Evolutionary conservation across 2,888 invertebrate species (phyloP).

Genomic region (Pharmacophagus antenor): DNA sequence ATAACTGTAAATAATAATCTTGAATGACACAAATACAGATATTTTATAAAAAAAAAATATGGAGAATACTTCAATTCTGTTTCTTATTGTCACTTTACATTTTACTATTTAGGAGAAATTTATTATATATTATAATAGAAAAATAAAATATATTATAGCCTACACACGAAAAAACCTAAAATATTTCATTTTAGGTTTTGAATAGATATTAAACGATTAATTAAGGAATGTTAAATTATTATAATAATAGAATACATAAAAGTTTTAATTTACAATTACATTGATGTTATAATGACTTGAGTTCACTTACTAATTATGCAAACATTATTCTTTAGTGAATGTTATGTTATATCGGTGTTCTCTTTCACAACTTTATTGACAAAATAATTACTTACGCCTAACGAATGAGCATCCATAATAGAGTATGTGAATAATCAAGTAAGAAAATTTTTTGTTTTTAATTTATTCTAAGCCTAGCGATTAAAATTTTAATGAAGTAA

Average conservation of each 20-base stretch:
- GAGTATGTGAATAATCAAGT: neutral
- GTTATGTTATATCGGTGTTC: neutral
- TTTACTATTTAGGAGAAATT: too few species aligned
- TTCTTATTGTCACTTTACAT: too few species aligned
- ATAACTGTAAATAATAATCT: too few species aligned
- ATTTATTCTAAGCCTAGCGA: slow-evolving; percentile 1
- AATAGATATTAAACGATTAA: neutral
- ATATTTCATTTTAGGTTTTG: neutral
- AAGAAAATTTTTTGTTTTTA: neutral
- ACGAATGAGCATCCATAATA: too few species aligned
- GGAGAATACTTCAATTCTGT: too few species aligned
- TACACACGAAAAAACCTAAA: too few species aligned
- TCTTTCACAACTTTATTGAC: neutral
- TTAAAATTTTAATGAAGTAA: slow-evolving; percentile 13
- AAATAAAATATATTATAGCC: too few species aligned
- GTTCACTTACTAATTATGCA: too few species aligned
- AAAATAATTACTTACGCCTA: neutral
- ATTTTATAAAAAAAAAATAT: too few species aligned
- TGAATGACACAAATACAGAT: too few species aligned
- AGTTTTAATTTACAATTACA: neutral
- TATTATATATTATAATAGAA: too few species aligned
- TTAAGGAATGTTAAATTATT: neutral
- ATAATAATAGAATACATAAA: neutral
- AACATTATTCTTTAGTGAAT: neutral
- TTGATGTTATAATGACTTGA: too few species aligned